Evolutionary conservation across 2,888 invertebrate species (phyloP), one percentile per base, ranked within the genome.

Genomic region (Drosophila lutescens): DNA sequence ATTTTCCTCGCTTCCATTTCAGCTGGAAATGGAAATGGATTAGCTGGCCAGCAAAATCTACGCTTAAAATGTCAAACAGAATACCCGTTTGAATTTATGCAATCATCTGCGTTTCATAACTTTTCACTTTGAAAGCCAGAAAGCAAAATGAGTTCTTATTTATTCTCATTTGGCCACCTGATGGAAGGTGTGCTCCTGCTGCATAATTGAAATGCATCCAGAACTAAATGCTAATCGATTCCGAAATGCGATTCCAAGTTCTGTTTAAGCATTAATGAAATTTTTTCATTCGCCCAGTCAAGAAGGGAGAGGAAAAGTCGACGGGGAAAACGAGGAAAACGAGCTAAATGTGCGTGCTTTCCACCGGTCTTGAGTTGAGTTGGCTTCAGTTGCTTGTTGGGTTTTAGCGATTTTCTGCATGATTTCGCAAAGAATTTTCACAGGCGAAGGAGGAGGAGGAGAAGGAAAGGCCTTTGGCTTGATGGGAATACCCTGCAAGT

Each of bases 401-500:
- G 51, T 53, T 53, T 63, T 89, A 69, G 82, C 82, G 80, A 86
- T 86, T 88, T 79, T 78, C 74, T 72, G 84, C 84, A 56, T 74
- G 89, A 86, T 84, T 88, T 88, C 80, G 63, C 62, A 69, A 69
- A 78, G 51, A 66, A 65, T 72, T 73, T 75, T 49, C 70, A 46
- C 53, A 32, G 43, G 34, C 4, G 15, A 12, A 8, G 20, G 6
- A 20, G 12, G 20, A 12, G 20, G 20, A 5, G 10, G 3, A 15
- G 47, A 10, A 32, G 20, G 26, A 23, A 70, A 58, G 44, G 43
- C 57, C 58, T 15, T 43, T 65, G 30, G 30, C 41, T 34, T 43
- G 66, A 49, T 41, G 26, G 41, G 12, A 17, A 49, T 49, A 49
- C 62, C 23, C 62, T 63, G 49, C 49, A 49, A 34, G 17, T 17